Evolutionary conservation across 92 coral and sea anemone genomes (phyloP).

Genomic region (Bergia puertoricense): DNA sequence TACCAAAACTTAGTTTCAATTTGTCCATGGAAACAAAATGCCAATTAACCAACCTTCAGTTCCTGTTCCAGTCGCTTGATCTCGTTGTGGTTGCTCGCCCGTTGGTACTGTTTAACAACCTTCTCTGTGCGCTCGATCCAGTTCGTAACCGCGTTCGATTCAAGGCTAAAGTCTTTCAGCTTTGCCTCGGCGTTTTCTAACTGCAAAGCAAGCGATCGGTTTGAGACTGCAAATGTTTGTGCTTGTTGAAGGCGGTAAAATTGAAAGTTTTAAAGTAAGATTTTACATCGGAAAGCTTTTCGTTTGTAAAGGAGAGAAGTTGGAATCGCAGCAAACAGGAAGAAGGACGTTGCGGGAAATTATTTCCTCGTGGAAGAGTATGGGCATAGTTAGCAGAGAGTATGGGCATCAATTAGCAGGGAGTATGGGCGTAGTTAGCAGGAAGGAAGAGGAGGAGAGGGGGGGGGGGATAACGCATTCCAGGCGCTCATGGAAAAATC

Average conservation of each 20-base stretch:
- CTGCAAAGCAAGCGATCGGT: neutral
- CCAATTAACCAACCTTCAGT: neutral
- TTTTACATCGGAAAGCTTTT: neutral
- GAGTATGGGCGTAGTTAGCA: neutral
- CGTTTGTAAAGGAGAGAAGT: too few relatives aligned
- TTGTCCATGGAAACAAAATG: neutral
- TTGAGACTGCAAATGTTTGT: neutral
- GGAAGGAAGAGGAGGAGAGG: neutral
- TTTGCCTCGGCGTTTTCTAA: conserved; percentile 33
- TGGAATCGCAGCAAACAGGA: neutral
- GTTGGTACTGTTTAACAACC: conserved; percentile 25
- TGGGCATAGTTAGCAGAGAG: neutral
- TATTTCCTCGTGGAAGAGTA: too few relatives aligned
- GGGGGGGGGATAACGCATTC: neutral
- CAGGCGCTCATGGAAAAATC: too few relatives aligned
- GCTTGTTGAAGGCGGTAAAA: neutral
- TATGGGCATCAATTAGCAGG: neutral
- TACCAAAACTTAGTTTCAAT: neutral
- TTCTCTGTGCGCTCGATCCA: conserved; percentile 40
- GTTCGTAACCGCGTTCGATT: conserved; percentile 37
- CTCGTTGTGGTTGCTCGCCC: conserved; percentile 8
- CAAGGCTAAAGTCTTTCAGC: conserved; percentile 38
- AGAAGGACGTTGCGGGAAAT: neutral
- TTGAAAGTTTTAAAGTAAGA: neutral
- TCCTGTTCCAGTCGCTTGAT: conserved; percentile 11